Base-by-base conservation (phyloP, 2,797 vertebrate species). In the Arnoldichthys spilopterus region DNA sequence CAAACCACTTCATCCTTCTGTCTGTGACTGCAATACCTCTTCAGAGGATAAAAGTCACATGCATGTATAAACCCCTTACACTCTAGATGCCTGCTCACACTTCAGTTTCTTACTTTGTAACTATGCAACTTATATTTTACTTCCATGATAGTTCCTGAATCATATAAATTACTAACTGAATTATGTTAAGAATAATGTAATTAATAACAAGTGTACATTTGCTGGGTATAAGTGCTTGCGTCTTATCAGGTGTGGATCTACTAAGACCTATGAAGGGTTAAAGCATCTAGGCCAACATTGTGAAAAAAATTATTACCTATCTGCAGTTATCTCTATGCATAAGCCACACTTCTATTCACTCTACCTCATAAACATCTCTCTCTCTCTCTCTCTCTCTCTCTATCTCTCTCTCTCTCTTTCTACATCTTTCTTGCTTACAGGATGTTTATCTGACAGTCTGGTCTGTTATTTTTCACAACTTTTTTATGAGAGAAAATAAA, bases 401-500 rank as follows among this genome's bases (percentile, higher is more conserved):
- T 37, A 37, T 15, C 43, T 47, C 43, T 22, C 53, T 28, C 12
- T 58, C 9, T 58, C 22, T 26, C 13, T 7, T 1, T 62, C 30
- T 62, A 15, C 16, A 28, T 63, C 4, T 63, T 9, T 43, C 40
- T 26, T n/a, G 43, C 32, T 68, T 12, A 30, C 47, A 70, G 26
- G 28, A 53, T 51, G 47, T 70, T 51, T 32, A 13, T 69, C 15
- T 51, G 37, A 6, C 24, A 26, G 63, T 16, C 34, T 43, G 16
- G 62, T 64, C 49, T 34, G 45, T 37, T 54, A 71, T 8, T 32
- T 28, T 51, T 69, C 18, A 45, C 63, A 49, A 20, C 43, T 45
- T 56, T 68, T 63, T 40, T 26, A 28, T 8, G 28, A 26, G 32
- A 56, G 4, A 45, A 49, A 32, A 76, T 30, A 68, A 73, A 82